phyloP scores from a whole-genome alignment of 2,888 invertebrate species.

The Yponomeuta plumbellus region DNA sequence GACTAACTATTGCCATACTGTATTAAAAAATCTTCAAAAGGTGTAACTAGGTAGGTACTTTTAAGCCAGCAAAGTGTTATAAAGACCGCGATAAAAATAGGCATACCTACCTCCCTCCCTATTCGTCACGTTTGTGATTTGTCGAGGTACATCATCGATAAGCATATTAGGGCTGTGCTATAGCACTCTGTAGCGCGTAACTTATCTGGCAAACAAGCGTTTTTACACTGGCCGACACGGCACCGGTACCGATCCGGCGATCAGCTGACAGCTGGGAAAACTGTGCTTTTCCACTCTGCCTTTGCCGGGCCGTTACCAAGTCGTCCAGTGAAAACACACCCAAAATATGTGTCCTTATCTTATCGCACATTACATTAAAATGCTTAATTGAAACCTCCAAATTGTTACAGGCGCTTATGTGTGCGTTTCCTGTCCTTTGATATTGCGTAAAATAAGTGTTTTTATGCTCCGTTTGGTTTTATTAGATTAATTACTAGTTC shows the following conservation, averaged over 20 bases:
- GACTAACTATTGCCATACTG: too few species aligned
- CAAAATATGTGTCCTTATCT: constrained; percentile 23
- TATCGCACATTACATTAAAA: constrained; percentile 24
- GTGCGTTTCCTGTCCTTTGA: not conserved
- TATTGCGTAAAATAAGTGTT: not conserved
- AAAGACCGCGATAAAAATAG: not conserved
- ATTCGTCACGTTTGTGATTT: not conserved
- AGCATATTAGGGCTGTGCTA: not conserved
- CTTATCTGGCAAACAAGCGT: not conserved
- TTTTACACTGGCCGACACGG: too few species aligned
- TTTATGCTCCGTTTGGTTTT: not conserved
- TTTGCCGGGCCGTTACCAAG: too few species aligned
- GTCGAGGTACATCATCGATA: not conserved
- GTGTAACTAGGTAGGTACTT: too few species aligned
- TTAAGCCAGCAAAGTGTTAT: not conserved
- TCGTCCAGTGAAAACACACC: not conserved
- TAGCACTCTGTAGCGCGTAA: not conserved
- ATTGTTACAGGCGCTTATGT: constrained; percentile 9
- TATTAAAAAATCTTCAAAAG: too few species aligned
- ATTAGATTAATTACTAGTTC: not conserved
- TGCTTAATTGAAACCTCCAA: constrained; percentile 13
- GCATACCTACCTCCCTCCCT: not conserved
- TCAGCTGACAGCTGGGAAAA: constrained; percentile 16
- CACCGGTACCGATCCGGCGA: constrained; percentile 29
- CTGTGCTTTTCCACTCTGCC: too few species aligned